Evolutionary conservation across 2,113 vertebrate species (phyloP).

Genomic region (Pachycephala philippinensis): DNA sequence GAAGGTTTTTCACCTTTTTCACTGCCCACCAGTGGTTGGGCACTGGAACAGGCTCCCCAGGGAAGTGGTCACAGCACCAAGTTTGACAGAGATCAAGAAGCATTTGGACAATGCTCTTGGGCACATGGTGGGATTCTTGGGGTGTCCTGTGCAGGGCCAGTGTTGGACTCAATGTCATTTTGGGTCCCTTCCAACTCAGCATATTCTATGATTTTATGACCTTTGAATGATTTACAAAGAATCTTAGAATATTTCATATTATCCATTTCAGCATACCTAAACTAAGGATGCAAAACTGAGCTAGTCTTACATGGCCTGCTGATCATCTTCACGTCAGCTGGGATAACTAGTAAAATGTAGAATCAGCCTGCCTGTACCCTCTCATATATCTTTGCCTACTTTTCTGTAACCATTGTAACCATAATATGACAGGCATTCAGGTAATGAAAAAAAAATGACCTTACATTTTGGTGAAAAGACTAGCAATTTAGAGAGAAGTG

Average conservation of each 20-base stretch:
- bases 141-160: background rate
- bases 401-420: background rate
- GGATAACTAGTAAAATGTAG: background rate
- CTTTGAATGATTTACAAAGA: background rate
- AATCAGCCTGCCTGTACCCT: background rate
- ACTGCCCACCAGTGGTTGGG: background rate
- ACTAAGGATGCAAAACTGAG: background rate
- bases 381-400: background rate
- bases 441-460: background rate
- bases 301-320: background rate
- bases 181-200: background rate
- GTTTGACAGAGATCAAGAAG: background rate
- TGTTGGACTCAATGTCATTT: background rate
- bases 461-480: background rate
- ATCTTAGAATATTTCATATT: background rate
- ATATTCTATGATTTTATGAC: background rate
- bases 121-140: background rate
- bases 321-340: background rate
- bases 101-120: rapidly evolving
- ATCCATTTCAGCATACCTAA: background rate
- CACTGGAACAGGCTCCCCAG: background rate
- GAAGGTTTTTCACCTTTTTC: background rate
- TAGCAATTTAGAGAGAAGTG: background rate
- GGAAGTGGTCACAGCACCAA: background rate
- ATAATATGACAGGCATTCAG: background rate